Conservation (phyloP, 2,113 vertebrate genomes). For the Ageneiosus marmoratus region DNA sequence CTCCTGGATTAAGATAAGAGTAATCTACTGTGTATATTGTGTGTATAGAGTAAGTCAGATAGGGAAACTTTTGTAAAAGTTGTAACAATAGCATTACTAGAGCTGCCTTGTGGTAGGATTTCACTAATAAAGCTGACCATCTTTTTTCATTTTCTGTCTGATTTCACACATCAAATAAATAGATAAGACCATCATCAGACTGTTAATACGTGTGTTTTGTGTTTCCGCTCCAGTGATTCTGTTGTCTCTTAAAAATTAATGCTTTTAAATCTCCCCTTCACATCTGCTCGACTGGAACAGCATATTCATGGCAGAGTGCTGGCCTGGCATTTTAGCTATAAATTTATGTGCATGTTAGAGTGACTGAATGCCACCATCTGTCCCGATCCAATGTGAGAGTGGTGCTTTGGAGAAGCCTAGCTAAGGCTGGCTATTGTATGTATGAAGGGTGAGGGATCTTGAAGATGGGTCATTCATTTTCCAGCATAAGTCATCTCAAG, state of each 20-base stretch:
- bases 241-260: slow-evolving; percentile 30
- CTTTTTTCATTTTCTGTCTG: slow-evolving; percentile 27
- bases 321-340: slow-evolving; percentile 25
- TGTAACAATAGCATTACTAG: slow-evolving; percentile 42
- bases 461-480: slow-evolving; percentile 33
- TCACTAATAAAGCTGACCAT: slow-evolving; percentile 7
- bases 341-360: slow-evolving; percentile 26
- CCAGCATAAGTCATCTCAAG: slow-evolving; percentile 24
- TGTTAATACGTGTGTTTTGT: slow-evolving; percentile 10
- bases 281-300: slow-evolving; percentile 15
- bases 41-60: slow-evolving; percentile 16
- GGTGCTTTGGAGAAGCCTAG: not conserved
- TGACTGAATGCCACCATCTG: slow-evolving; percentile 47
- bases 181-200: slow-evolving; percentile 14
- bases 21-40: slow-evolving; percentile 34
- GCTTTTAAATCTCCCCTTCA: slow-evolving; percentile 13
- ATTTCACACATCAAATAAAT: slow-evolving; percentile 23
- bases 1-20: slow-evolving; percentile 51
- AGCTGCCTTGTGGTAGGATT: slow-evolving; percentile 22
- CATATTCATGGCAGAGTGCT: not conserved
- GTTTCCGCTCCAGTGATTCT: not conserved
- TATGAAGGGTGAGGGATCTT: slow-evolving; percentile 22
- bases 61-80: slow-evolving; percentile 25
- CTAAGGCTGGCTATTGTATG: slow-evolving; percentile 7
- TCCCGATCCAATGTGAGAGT: slow-evolving; percentile 17